These are phyloP conservation scores for Heloderma charlesbogerti DNA, from an alignment of 2,113 vertebrate genomes.

Conservation along the genomic window DNA sequence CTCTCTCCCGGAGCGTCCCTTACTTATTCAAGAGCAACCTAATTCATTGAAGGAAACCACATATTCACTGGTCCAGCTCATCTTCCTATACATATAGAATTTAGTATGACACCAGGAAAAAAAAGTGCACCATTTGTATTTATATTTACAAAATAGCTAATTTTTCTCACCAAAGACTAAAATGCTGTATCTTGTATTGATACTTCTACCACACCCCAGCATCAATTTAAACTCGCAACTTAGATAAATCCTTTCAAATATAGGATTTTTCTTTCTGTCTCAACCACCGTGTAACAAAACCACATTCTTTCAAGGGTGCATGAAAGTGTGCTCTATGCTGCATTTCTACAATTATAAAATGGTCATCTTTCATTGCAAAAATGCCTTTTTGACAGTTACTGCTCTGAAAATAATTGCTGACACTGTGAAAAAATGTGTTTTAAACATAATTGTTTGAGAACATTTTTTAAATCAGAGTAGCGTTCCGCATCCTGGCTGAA, in stretches of 20 bases:
- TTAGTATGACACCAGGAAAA: background rate
- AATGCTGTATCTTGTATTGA: background rate
- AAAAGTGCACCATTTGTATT: background rate
- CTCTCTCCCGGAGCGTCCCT: too few relatives aligned
- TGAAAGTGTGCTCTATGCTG: background rate
- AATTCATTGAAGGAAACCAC: background rate
- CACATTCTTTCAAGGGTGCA: slow-evolving; percentile 34
- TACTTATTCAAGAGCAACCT: background rate
- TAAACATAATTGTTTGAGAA: slow-evolving; percentile 17
- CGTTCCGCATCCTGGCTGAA: background rate
- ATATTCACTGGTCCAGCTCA: background rate
- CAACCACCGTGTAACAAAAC: background rate
- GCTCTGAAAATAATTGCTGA: slow-evolving; percentile 41
- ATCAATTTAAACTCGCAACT: background rate
- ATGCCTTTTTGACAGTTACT: slow-evolving; percentile 23
- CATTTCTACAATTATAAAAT: slow-evolving; percentile 39
- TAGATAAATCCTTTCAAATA: slow-evolving; percentile 43
- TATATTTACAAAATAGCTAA: background rate
- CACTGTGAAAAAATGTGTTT: slow-evolving; percentile 34
- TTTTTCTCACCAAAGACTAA: background rate
- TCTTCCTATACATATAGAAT: background rate
- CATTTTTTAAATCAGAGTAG: background rate
- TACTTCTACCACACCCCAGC: background rate
- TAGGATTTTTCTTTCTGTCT: slow-evolving; percentile 19
- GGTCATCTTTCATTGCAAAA: slow-evolving; percentile 41